Percentiles rank a stretch among this genome's conserved stretches.
Evolutionary conservation across 2,113 vertebrate species (phyloP).

Genomic region (Tor tambroides): DNA sequence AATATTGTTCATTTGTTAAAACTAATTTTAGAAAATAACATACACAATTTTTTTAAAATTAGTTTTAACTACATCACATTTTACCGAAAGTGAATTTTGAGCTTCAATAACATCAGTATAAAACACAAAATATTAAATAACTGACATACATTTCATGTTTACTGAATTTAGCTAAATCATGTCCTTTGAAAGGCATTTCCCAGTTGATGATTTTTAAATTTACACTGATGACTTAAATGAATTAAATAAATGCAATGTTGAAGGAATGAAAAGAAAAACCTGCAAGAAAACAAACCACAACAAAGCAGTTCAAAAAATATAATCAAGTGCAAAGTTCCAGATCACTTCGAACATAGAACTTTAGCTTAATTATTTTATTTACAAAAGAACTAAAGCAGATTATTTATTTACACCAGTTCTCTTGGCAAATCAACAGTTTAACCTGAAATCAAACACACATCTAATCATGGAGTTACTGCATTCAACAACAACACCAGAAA

Average conservation of each 20-base stretch:
- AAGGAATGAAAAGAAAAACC: neutral
- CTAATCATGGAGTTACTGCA: conserved; percentile 47
- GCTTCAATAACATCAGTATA: too few species aligned
- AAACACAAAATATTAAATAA: too few species aligned
- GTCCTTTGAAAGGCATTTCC: neutral
- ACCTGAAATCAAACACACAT: conserved; percentile 58
- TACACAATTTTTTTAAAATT: too few species aligned
- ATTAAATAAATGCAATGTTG: conserved; percentile 57
- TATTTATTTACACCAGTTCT: conserved; percentile 46
- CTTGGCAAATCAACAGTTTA: conserved; percentile 65
- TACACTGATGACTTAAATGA: neutral
- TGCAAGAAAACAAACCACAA: neutral
- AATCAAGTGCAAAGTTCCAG: conserved; percentile 16
- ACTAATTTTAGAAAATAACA: too few species aligned
- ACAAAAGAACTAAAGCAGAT: conserved; percentile 61
- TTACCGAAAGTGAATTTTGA: too few species aligned
- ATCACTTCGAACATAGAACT: neutral
- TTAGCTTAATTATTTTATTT: conserved; percentile 69
- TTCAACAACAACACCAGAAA: neutral
- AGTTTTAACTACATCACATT: too few species aligned
- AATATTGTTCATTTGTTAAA: too few species aligned
- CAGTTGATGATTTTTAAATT: neutral
- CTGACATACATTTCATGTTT: too few species aligned
- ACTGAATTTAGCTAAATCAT: neutral
- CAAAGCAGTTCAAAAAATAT: neutral